Conservation (phyloP, 2,797 vertebrate genomes). For the Crax fasciolata region DNA sequence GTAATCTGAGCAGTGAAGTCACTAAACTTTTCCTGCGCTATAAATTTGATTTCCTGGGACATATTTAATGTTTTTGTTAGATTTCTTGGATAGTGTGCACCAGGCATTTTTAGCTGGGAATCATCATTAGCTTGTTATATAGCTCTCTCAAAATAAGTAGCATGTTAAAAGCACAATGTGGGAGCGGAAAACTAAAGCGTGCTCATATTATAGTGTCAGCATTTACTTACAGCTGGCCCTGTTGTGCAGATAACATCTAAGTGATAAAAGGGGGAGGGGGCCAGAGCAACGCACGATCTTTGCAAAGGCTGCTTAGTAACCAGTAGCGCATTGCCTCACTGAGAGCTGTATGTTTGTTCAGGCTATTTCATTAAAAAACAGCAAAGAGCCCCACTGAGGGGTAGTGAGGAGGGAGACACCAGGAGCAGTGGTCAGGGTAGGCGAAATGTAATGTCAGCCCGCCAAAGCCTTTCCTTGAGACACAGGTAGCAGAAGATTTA, state of each 20-base stretch:
- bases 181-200: not conserved
- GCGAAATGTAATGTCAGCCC: not conserved
- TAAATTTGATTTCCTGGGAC: conserved; percentile 66
- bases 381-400: not conserved
- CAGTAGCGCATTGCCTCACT: not conserved
- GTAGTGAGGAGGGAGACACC: not conserved
- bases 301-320: conserved; percentile 40
- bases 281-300: not conserved
- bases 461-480: not conserved
- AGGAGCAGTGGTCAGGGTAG: not conserved
- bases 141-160: not conserved
- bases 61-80: conserved; percentile 47
- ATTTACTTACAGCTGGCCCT: not conserved
- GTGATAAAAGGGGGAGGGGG: not conserved
- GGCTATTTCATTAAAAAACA: conserved; percentile 1
- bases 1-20: conserved; percentile 79
- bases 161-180: not conserved
- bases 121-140: not conserved
- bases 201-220: not conserved
- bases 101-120: not conserved
- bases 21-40: conserved; percentile 74
- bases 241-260: not conserved
- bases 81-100: not conserved
- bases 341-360: conserved; percentile 27
- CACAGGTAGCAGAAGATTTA: not conserved